Conservation (phyloP, 2,888 invertebrate species). For the Drosophila anceps region DNA sequence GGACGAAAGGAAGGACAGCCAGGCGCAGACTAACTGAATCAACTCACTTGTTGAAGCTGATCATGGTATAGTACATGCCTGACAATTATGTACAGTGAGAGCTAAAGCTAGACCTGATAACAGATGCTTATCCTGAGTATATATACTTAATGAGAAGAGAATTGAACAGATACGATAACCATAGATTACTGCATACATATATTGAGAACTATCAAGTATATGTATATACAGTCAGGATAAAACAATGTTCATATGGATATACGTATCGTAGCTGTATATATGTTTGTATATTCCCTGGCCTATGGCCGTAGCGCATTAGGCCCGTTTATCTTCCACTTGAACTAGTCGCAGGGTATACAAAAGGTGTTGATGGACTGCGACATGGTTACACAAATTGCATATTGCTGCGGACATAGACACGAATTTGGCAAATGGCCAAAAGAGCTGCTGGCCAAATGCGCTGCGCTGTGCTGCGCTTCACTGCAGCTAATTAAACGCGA, state of each 20-base stretch:
- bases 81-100: too few relatives aligned
- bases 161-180: too few relatives aligned
- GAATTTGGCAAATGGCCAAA: slow-evolving; percentile 55
- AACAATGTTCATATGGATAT: not conserved
- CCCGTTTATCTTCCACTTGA: not conserved
- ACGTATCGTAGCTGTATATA: not conserved
- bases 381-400: slow-evolving; percentile 76
- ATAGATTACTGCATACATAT: too few relatives aligned
- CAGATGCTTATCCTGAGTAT: not conserved
- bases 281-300: not conserved
- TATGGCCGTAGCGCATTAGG: not conserved
- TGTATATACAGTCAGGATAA: too few relatives aligned
- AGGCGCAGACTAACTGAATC: not conserved
- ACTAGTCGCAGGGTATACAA: slow-evolving; percentile 37
- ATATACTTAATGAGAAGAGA: too few relatives aligned
- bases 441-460: slow-evolving; percentile 24
- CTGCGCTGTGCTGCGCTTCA: slow-evolving; percentile 31
- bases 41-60: too few relatives aligned
- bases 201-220: too few relatives aligned
- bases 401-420: slow-evolving; percentile 39
- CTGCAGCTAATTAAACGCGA: slow-evolving; percentile 76
- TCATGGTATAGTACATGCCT: not conserved
- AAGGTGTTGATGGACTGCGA: slow-evolving; percentile 79
- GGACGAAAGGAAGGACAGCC: not conserved
- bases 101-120: not conserved